Conservation (phyloP, 2,797 vertebrate species). For the Pseudocheirus occidentalis region DNA sequence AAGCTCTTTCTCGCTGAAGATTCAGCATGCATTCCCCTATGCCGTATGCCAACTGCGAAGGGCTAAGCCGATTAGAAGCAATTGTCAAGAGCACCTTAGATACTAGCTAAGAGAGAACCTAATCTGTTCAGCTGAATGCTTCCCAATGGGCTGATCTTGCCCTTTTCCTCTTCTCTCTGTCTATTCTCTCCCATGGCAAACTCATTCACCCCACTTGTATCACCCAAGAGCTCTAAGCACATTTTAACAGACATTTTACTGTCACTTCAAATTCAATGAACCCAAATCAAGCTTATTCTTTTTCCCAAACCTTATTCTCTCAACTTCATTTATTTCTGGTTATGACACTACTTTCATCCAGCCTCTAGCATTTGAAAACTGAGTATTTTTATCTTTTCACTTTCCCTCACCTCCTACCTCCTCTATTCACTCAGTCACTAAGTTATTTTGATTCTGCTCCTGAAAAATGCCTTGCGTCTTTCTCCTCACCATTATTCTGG, state of each 20-base stretch:
- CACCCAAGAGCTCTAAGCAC: not conserved
- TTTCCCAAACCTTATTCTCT: not conserved
- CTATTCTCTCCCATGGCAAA: not conserved
- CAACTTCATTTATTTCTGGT: not conserved
- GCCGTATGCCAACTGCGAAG: no score
- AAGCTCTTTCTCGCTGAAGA: no score
- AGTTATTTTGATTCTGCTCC: not conserved
- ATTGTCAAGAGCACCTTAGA: not conserved
- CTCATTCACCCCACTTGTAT: not conserved
- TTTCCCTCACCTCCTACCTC: not conserved
- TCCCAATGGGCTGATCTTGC: not conserved
- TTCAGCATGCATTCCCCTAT: no score
- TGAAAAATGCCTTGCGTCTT: not conserved
- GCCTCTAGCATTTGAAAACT: not conserved
- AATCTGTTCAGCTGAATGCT: not conserved
- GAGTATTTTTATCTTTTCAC: not conserved
- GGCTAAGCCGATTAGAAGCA: not conserved
- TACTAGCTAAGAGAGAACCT: not conserved
- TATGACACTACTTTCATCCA: not conserved
- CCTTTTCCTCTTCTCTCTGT: not conserved
- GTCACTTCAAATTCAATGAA: not conserved
- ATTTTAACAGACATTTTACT: not conserved
- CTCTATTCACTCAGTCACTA: not conserved
- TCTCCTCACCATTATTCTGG: not conserved
- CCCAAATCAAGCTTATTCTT: not conserved